Base-by-base conservation (phyloP, 2,113 vertebrate genomes). In the Sinocyclocheilus maitianheensis region DNA sequence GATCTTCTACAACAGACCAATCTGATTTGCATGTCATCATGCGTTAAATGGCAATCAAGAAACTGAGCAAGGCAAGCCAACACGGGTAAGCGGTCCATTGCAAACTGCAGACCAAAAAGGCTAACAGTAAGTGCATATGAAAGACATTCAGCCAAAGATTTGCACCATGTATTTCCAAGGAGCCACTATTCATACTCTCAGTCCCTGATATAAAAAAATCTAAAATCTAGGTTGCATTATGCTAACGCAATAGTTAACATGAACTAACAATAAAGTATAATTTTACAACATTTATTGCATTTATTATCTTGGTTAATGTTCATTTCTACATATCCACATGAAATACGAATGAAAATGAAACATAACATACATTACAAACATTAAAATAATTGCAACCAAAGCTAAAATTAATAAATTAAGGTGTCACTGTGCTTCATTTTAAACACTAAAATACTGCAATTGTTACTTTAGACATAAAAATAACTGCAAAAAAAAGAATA, bases 31-130 rank as follows among this genome's bases (percentile, higher is more conserved):
- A 43, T 74, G 26, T 4, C 69, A 18, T 74, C 51, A 16, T 83
- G 24, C 4, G 3, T 83, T 83, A 71, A 83, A 71, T 37, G 46
- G 63, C 81, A 83, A 83, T 34, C 51, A 40, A 37, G 5, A 55
- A 62, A 84, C 48, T 43, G 20, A 83, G 48, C 11, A 53, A 48
- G 80, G 10, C 63, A 69, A 22, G 63, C 2, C 4, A 3, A 55
- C 5, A 58, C 3, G 48, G 62, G 80, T 18, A 53, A 40, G 62
- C 2, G 16, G 16, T 14, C 79, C 40, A 67, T 5, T 60, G 34
- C 34, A 60, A 58, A 58, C 10, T 24, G 63, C 43, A 74, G 48
- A 37, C 13, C 20, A 74, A 24, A 74, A 74, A 75, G 51, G 51
- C 22, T 12, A 24, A 60, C 11, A 74, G 3, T 74, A n/a, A 84